Evolutionary conservation across 2,888 invertebrate species (phyloP), one percentile per base, ranked within the genome.

Genomic region (Arctia plantaginis): DNA sequence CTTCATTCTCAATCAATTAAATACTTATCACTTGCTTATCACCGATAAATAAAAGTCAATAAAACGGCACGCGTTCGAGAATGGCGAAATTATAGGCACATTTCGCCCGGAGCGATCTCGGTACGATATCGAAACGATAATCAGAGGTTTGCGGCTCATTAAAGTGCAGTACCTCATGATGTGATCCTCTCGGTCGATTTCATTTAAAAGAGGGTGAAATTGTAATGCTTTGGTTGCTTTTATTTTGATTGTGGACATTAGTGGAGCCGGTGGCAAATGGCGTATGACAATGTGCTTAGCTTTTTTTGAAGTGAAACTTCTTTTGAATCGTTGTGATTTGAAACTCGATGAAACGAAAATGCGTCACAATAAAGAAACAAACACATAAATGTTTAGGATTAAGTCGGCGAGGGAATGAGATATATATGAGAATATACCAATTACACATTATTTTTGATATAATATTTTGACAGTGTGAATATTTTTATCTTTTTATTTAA

Each of bases 71-170:
- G 79, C 69, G 78, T 73, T 66, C 70, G 79, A 39, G 55, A 69
- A 62, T 18, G 44, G 47, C 81, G 66, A 86, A 87, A 87, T 85
- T 85, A 82, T 82, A 80, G 80, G 76, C 75, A 75, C 72, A 81
- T 81, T 82, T 77, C 79, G 82, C 87, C 78, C 72, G 80, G 51
- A 79, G 87, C 87, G 82, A 81, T 82, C 77, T 80, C 64, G 66
- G 68, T 73, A 80, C 76, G 81, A 80, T 87, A 87, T 87, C 84
- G 80, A 47, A 75, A 66, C 78, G 76, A 79, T 86, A 84, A 87
- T 87, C 86, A 87, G 71, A 69, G 79, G 84, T 79, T 84, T 73
- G 75, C 73, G 73, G 71, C 77, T 84, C 84, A 88, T 88, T 88
- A 85, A 84, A 82, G 81, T 77, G 71, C 82, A 70, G 85, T 88